Conservation (phyloP, 2,113 vertebrate genomes). For the Pluvianellus socialis region DNA sequence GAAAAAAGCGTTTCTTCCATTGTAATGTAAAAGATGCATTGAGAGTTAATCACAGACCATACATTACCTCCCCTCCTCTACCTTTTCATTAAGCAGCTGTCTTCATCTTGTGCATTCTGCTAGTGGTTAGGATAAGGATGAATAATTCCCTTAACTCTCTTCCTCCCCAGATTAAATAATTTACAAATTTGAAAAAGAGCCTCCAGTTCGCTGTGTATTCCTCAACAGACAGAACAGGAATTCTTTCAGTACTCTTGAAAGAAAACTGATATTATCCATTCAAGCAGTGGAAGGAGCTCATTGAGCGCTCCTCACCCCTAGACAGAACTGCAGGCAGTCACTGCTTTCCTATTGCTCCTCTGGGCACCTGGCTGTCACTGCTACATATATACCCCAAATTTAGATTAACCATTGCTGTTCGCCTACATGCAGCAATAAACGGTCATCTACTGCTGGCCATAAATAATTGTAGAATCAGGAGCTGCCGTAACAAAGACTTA, state of each 20-base stretch:
- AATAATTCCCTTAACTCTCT: conserved; percentile 46
- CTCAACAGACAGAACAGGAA: not conserved
- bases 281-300: not conserved
- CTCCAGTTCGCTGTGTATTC: not conserved
- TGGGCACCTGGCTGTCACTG: not conserved
- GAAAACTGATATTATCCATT: not conserved
- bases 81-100: conserved; percentile 58
- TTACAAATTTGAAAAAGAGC: conserved; percentile 21
- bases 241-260: not conserved
- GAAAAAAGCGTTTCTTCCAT: not conserved
- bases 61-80: conserved; percentile 41
- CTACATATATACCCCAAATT: not conserved
- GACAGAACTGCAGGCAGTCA: not conserved
- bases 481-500: not conserved
- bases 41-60: conserved; percentile 38
- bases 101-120: conserved; percentile 29
- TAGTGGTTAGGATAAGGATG: conserved; percentile 36
- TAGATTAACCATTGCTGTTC: not conserved
- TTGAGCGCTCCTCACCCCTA: accelerated
- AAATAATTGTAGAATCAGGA: not conserved
- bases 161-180: conserved; percentile 38
- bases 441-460: not conserved
- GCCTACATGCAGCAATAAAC: not conserved
- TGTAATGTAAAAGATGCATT: conserved; percentile 43
- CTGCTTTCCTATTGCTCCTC: not conserved